Base-by-base conservation (phyloP, 2,113 vertebrate genomes). In the Xiphophorus couchianus region DNA sequence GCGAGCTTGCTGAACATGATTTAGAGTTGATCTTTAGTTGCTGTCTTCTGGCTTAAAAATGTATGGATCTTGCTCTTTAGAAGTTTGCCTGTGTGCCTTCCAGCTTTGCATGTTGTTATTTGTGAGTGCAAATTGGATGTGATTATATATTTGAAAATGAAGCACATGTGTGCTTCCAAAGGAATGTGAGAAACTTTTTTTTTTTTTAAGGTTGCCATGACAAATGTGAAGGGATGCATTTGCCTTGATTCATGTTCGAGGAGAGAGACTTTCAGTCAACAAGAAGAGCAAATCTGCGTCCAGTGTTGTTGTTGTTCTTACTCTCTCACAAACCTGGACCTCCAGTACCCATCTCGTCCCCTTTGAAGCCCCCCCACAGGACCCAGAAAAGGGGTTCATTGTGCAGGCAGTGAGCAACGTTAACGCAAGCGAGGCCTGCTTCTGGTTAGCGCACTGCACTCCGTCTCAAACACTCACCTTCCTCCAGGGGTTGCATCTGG, bases 401-500 rank as follows among this genome's bases (percentile, higher is more conserved):
- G 94, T 95, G 91, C 87, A 90, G 79, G 79, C 85, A 81, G 72
- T 4, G 83, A 89, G 85, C 76, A 62, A 80, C 67, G 84, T 37
- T 76, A 51, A 83, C 65, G 62, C 75, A 70, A 86, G 74, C 1
- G 58, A 73, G 79, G 90, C 88, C 94, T 95, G 94, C 86, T 91
- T 93, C 88, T 93, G 90, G 88, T 95, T 95, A 95, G 80, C 83
- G 42, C 72, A 28, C 83, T 86, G 86, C 61, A 75, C 88, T 89
- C 90, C 87, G 90, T 89, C 89, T 93, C 89, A 91, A 88, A 90
- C 88, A 86, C 87, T 94, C 93, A 92, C 91, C 93, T 93, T 93
- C 93, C 94, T 94, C 92, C 91, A 91, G 91, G 93, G 92, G 85
- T 82, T 92, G 87, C 94, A 95, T 94, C 94, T 95, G 94, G 94